Evolutionary conservation across 2,113 vertebrate genomes (phyloP), one percentile per base, ranked within the genome.

Genomic region (Sterna hirundo): DNA sequence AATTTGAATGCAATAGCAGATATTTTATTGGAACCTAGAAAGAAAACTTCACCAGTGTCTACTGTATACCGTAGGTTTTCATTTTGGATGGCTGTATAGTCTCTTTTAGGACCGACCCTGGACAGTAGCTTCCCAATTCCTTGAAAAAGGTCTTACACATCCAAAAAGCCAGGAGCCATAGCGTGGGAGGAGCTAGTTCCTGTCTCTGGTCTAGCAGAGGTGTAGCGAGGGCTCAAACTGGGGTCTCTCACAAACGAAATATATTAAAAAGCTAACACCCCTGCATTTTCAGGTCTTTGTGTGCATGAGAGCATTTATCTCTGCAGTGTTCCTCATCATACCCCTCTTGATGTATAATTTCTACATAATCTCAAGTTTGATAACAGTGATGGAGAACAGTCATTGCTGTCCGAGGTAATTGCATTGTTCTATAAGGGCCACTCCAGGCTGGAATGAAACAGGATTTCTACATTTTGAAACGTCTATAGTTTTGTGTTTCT

Each of bases 251-350:
- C 19, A 57, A 34, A 30, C 7, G 2, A 3, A 66, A 30, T 27
- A 2, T 3, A 1, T 47, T 42, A 36, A 2, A 3, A 81, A 10
- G 2, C 15, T 55, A 5, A 10, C 15, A 19, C 10, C 30, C 2
- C 25, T 19, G 26, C 2, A 4, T 30, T 13, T 27, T 10, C 40
- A 26, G 49, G 36, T 14, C 38, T 38, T 17, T 47, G 13, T 19
- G 58, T 25, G 19, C 42, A 13, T 1, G 2, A 10, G 3, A 62
- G 0, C 10, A 0, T 58, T 75, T 49, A 14, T 61, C 36, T 82
- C 81, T 82, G 34, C 32, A 23, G n/a, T 47, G n/a, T 44, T 78
- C 6, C 15, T 78, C 27, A 5, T 55, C n/a, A 29, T 68, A 17
- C 25, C 8, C 22, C 26, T 83, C 54, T 32, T 62, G 55, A 26